Evolutionary conservation across 2,888 invertebrate genomes (phyloP).

Genomic region (Apocheima hispidaria): DNA sequence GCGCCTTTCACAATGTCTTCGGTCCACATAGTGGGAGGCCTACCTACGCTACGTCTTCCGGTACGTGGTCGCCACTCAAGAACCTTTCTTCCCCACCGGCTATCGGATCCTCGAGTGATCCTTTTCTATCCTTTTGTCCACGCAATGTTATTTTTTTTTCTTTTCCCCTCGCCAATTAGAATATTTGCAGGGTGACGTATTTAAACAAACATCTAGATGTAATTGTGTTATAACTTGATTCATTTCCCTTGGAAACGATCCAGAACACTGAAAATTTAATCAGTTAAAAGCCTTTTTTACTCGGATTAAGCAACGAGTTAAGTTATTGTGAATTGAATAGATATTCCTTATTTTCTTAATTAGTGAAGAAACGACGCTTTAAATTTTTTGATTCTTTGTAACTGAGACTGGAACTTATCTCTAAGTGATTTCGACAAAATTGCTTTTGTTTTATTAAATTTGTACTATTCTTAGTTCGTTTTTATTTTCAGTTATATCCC

Average conservation of each 20-base stretch:
- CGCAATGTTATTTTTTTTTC: too few relatives aligned
- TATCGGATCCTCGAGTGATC: too few relatives aligned
- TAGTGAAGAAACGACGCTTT: slow-evolving; percentile 45
- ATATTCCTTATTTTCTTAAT: slow-evolving; percentile 66
- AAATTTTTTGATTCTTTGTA: slow-evolving; percentile 28
- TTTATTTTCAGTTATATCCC: not conserved
- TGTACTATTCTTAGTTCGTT: not conserved
- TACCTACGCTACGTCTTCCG: too few relatives aligned
- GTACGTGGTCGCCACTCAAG: too few relatives aligned
- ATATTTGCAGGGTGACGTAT: slow-evolving; percentile 43
- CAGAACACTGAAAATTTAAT: slow-evolving; percentile 81
- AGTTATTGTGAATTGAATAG: slow-evolving; percentile 73
- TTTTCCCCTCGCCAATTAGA: slow-evolving; percentile 27
- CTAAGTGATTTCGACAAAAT: slow-evolving; percentile 23
- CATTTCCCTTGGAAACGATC: slow-evolving; percentile 71
- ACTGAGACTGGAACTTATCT: slow-evolving; percentile 6
- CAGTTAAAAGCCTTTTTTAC: slow-evolving; percentile 80
- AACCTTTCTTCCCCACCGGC: too few relatives aligned
- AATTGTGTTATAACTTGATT: slow-evolving; percentile 80
- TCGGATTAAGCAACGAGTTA: slow-evolving; percentile 68
- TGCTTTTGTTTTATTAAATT: slow-evolving; percentile 21
- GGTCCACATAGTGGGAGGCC: too few relatives aligned
- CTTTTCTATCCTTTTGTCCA: too few relatives aligned
- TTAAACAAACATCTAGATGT: slow-evolving; percentile 73
- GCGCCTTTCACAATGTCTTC: too few relatives aligned